phyloP scores from a whole-genome alignment of 2,113 vertebrate genomes.

The Rutilus rutilus region DNA sequence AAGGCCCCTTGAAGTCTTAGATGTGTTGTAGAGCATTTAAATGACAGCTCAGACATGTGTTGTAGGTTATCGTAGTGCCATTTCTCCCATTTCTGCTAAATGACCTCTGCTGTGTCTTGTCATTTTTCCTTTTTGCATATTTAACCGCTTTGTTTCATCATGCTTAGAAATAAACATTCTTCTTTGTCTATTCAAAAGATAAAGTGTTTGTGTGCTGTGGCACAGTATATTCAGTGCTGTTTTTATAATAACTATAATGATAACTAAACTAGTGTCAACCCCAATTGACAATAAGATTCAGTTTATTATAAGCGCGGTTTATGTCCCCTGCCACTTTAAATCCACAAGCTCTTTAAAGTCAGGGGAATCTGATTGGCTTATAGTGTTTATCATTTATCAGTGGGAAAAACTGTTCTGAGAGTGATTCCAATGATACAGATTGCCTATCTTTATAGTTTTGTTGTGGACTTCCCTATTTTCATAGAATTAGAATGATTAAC shows the following conservation, averaged over 20 bases:
- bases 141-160: slow-evolving; percentile 16
- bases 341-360: neutral
- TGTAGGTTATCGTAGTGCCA: slow-evolving; percentile 42
- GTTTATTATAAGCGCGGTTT: neutral
- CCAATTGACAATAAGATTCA: no score
- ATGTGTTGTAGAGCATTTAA: slow-evolving; percentile 42
- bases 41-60: slow-evolving; percentile 28
- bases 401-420: no score
- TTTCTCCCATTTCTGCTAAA: slow-evolving; percentile 24
- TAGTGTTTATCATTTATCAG: no score
- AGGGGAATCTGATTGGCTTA: no score
- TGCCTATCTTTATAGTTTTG: neutral
- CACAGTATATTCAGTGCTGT: no score
- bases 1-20: slow-evolving; percentile 45
- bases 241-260: neutral
- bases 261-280: neutral
- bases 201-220: no score
- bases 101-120: slow-evolving; percentile 6
- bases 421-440: neutral
- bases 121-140: slow-evolving; percentile 29
- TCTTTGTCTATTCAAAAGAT: neutral
- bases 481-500: neutral
- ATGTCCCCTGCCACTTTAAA: neutral
- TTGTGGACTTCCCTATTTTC: neutral
- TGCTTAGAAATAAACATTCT: neutral